Evolutionary conservation across 2,113 vertebrate genomes (phyloP).

Genomic region (Nothocercus julius): DNA sequence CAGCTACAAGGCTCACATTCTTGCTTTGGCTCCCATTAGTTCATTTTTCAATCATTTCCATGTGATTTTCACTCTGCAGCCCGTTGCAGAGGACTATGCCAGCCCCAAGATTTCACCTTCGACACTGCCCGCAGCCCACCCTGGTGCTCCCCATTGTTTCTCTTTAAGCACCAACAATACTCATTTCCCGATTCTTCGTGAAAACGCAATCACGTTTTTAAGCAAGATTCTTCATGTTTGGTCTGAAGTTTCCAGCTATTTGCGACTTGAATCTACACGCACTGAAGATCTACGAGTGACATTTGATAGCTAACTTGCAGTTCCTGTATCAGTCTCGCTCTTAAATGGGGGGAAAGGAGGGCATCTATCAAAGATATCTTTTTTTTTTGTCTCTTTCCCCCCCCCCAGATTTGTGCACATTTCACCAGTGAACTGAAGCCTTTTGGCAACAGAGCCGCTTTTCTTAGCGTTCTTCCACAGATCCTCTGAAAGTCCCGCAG

Average conservation of each 20-base stretch:
- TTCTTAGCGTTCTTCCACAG: background rate
- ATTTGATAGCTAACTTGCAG: fast-evolving
- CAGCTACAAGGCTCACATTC: background rate
- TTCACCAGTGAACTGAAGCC: background rate
- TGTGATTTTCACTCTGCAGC: background rate
- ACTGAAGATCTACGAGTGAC: background rate
- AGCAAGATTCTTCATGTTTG: background rate
- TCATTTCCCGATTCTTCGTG: background rate
- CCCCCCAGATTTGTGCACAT: background rate
- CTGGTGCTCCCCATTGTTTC: background rate
- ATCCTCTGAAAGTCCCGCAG: background rate
- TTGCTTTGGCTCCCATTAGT: fast-evolving
- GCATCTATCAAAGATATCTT: background rate
- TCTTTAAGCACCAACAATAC: background rate
- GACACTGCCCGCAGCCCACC: background rate
- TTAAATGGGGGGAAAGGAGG: too few relatives aligned
- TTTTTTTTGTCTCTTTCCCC: background rate
- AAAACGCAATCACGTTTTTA: fast-evolving
- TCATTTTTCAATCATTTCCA: background rate
- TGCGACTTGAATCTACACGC: background rate
- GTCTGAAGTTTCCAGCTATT: background rate
- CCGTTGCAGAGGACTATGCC: background rate
- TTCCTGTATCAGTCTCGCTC: too few relatives aligned
- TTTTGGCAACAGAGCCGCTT: background rate
- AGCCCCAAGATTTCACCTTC: background rate